Base-by-base conservation (phyloP, 92 coral and sea anemone species). In the Phenganax marumi region DNA sequence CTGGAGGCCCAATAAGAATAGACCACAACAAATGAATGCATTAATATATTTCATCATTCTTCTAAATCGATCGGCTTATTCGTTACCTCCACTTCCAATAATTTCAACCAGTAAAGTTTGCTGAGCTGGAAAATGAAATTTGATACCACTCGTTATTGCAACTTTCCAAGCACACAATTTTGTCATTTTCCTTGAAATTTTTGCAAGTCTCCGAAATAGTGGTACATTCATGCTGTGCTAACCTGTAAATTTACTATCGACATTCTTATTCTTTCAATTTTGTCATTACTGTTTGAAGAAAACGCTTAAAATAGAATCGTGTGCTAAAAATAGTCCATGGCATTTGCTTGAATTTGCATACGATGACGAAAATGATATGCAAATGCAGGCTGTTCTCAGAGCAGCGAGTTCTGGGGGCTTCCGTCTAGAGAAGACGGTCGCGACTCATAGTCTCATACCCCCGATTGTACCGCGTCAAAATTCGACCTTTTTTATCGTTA, bases 201-300 rank as follows among this genome's bases (percentile, higher is more conserved):
- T 39, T 1, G 11, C 33, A 12, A 21, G 55, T 55, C 46, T 24
- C 73, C 12, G 47, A 65, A 61, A 61, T 39, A 46, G 24, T 61
- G 12, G 26, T 66, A 66, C 43, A 78, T 78, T 78, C 43, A 33
- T 78, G 60, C 83, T 57, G 26, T 61, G 8, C 58, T 78, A 78
- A 74, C 57, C 83, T 50, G 22, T 39, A 78, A 78, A 62, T 78
- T 50, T 78, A 66, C 73, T 63, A 18, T 62, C 58, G 53, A 46
- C 73, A 77, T 78, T 78, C 81, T 76, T 72, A 61, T 65, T 72
- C 81, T 78, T 60, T 78, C 83, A 78, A 61, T 18, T 60, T 78
- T 63, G 83, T 78, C 72, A 78, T 78, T 78, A 61, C 63, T 78
- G 83, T 78, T 61, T 61, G 61, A 78, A 78, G 72, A 61, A 46